Conservation (phyloP, 2,113 vertebrate genomes). For the Odontophorus gujanensis region DNA sequence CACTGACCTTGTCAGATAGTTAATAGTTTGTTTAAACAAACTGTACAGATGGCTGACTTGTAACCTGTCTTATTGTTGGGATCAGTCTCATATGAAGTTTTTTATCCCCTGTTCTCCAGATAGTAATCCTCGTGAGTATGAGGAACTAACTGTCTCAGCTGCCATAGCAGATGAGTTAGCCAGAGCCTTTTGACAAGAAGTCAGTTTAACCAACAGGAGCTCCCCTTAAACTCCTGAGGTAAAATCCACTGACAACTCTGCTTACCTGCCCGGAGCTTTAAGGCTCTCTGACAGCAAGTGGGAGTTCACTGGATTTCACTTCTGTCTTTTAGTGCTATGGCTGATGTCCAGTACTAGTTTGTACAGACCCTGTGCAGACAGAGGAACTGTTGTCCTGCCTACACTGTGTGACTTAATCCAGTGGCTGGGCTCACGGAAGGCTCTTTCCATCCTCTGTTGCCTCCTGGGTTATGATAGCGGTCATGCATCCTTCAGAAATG, state of each 20-base stretch:
- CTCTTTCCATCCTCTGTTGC: not conserved
- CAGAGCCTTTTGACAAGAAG: not conserved
- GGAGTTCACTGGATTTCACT: not conserved
- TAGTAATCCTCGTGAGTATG: not conserved
- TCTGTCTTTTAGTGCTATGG: not conserved
- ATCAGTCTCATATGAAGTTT: not conserved
- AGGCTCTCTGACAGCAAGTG: not conserved
- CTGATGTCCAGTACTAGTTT: not conserved
- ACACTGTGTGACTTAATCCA: not conserved
- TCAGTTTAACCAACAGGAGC: not conserved
- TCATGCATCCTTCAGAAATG: not conserved
- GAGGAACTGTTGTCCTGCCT: not conserved
- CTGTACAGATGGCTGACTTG: not conserved
- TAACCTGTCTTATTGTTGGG: not conserved
- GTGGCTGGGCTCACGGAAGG: not conserved
- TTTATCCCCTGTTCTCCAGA: not conserved
- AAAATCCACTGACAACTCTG: not conserved
- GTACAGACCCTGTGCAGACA: not conserved
- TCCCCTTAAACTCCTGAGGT: not conserved
- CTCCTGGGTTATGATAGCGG: rapidly evolving
- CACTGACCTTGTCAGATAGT: not conserved
- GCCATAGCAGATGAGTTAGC: not conserved
- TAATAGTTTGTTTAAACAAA: not conserved
- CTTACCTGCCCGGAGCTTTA: not conserved
- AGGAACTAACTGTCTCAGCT: not conserved